Evolutionary conservation across 2,113 vertebrate species (phyloP).

Genomic region (Neodontobutis hainanensis): DNA sequence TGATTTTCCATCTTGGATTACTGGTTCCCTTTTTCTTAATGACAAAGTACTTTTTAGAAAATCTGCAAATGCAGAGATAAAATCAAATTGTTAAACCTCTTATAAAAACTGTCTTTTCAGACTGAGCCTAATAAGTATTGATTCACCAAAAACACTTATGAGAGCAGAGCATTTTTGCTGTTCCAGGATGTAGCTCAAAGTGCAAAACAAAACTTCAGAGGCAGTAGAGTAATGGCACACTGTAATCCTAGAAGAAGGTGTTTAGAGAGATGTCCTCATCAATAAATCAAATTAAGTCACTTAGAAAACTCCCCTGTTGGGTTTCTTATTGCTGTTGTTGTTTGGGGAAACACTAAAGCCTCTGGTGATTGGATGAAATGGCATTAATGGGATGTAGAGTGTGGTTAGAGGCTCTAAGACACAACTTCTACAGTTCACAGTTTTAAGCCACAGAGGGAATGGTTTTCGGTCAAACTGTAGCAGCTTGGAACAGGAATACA

Average conservation of each 20-base stretch:
- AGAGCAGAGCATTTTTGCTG: constrained; percentile 10
- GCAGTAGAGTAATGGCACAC: constrained; percentile 11
- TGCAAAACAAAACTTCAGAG: not conserved
- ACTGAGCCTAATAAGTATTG: constrained; percentile 6
- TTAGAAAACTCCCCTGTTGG: constrained; percentile 9
- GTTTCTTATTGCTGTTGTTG: constrained; percentile 3
- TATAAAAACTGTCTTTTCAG: constrained; percentile 7
- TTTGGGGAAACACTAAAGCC: constrained; percentile 1
- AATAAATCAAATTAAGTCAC: constrained; percentile 39
- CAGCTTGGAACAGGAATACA: not conserved
- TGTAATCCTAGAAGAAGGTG: not conserved
- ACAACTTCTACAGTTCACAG: not conserved
- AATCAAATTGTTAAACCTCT: not conserved
- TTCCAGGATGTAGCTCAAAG: not conserved
- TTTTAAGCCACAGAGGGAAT: not conserved
- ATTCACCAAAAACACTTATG: constrained; percentile 17
- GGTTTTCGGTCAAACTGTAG: not conserved
- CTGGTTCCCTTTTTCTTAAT: too few relatives aligned
- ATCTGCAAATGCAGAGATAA: not conserved
- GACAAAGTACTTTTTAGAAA: not conserved
- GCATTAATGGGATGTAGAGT: not conserved
- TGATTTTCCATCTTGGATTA: too few relatives aligned
- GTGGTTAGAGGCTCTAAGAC: not conserved
- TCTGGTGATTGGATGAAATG: not conserved
- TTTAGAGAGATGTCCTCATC: constrained; percentile 12